Evolutionary conservation across 2,888 invertebrate genomes (phyloP), one percentile per base, ranked within the genome.

Genomic region (Amaurobius ferox): DNA sequence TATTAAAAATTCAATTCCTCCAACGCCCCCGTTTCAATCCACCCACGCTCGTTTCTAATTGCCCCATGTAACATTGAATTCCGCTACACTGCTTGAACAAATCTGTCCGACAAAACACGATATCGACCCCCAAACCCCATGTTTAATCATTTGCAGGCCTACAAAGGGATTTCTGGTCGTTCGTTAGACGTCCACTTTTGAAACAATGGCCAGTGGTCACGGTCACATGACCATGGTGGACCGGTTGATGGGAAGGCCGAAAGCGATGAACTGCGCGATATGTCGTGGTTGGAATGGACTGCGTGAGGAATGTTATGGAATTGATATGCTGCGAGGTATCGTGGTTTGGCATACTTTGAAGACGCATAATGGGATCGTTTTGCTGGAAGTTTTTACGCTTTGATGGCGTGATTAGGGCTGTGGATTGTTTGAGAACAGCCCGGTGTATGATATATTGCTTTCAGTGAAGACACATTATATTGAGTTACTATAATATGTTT

Each of bases 161-260:
- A 85, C 83, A 85, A 85, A 85, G 71, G 23, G 35, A 28, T 39
- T 73, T 66, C 16, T 16, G 26, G 23, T 61, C 19, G 30, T 62
- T 76, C 81, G 76, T 76, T 83, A 83, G 55, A 35, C 23, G 29
- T 23, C 19, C 3, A 5, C 23, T 55, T 44, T 29, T 72, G 83
- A 77, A 77, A 85, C 83, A 85, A 85, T 85, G 77, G 72, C 30
- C 39, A 29, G 48, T 66, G 72, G 83, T 85, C 83, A 85, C 77
- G 83, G 83, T 85, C 83, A 71, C 32, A 62, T 76, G 70, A 32
- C 61, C 30, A 62, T 62, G 62, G 61, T 30, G n/a, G 35, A 67
- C 35, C 55, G 28, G 32, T 55, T 7, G 61, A 67, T 28, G 72
- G 40, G 73, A 73, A 68, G 73, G 80, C 80, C 48, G 64, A 19